Base-by-base conservation (phyloP, 2,888 invertebrate genomes). In the Sminthurinus aureus region DNA sequence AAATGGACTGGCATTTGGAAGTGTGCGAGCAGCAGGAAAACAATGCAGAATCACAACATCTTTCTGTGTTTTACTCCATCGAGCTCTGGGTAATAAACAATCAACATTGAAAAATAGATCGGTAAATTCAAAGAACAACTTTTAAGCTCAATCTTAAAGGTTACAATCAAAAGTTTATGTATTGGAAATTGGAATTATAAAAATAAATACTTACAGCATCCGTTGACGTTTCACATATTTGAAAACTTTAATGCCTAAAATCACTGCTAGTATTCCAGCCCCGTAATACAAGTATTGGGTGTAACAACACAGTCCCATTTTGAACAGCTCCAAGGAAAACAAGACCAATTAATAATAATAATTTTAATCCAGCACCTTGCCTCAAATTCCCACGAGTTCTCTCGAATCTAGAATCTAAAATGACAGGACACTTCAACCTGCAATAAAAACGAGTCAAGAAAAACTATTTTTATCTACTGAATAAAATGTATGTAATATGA, bases 1-100 rank as follows among this genome's bases (percentile, higher is more conserved):
- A 81, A 84, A 86, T 4, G 86, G 86, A 18, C 82, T 82, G 3
- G 81, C 71, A 66, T 85, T 84, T 1, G 85, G 85, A 8, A 76
- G 8, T 4, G 51, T 18, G 3, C 4, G 13, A 18, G 51, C 80
- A 0, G 15, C 24, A 9, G 24, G 24, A 13, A 81, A 58, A 0
- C 24, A 18, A 73, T 85, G 85, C 4, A 85, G 51, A 24, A 85
- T 81, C 3, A 85, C 81, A 15, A 81, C 73, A 73, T 83, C 85
- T 26, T 83, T 85, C 15, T 81, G 83, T 1, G 83, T 83, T 71
- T 71, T 71, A 38, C n/a, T 58, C 83, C 83, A 85, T 22, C 50
- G n/a, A 11, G 71, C 69, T 20, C 83, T 83, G 50, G n/a, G n/a
- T n/a, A n/a, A n/a, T n/a, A n/a, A n/a, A n/a, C n/a, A n/a, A n/a